Evolutionary conservation across 1,140 invertebrate genomes (phyloP), one percentile per base, ranked within the genome.

Genomic region (Thaumatotibia leucotreta): DNA sequence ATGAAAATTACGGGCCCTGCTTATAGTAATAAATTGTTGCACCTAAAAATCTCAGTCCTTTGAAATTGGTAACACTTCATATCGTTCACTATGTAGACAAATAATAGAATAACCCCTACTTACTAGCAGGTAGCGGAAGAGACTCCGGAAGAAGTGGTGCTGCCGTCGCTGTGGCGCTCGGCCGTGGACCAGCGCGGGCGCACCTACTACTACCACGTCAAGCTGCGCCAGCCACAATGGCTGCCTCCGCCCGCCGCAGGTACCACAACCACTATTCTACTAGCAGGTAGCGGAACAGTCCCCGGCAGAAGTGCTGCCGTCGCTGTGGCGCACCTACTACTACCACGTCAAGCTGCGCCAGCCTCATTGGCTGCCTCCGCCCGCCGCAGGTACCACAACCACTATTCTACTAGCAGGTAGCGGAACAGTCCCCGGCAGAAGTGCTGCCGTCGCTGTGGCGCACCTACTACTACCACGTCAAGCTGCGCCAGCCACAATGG

Each of bases 121-220:
- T 45, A 8, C 17, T n/a, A 45, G 39, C 39, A 45, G 39, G 39
- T 20, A 9, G 39, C 35, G n/a, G 35, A 39, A 9, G 11, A 45
- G 1, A 14, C 20, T 17, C 54, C 35, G 0, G 23, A 1, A 6
- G 78, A 79, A 39, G 69, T 72, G 58, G 71, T 95, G 75, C 82
- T 99, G 49, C 97, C 97, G 4, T 95, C 95, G 0, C 94, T 95
- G 79, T 99, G 98, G 97, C 96, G 96, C 76, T 95, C 94, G 75
- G 95, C 96, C 0, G 93, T 94, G 50, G 97, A 98, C 85, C 79
- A 92, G 17, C 94, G 96, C 49, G 97, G 97, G 1, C 92, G 97
- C 67, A 93, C 94, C 0, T 99, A 98, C 84, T 99, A 98, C 91
- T 99, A 98, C 87, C 97, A 99, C 85, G 91, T 95, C 0, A 95